Base-by-base conservation (phyloP, 2,888 invertebrate species). In the Leptopilina myrica region DNA sequence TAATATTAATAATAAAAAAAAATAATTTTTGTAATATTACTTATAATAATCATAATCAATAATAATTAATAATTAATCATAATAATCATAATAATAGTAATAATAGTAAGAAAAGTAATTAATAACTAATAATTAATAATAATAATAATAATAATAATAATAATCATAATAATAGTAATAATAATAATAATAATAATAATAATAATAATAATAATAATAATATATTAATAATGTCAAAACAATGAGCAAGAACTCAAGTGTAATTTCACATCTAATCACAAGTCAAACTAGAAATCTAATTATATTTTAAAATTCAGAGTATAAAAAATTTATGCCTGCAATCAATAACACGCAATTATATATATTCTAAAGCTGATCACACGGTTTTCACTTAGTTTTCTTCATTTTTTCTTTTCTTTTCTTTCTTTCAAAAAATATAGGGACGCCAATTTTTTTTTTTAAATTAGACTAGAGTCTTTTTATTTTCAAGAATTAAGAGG, bases 321-420 rank as follows among this genome's bases (percentile, higher is more conserved):
- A 73, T 73, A 73, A 73, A 69, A 69, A 69, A 69, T 46, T 20
- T 49, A 53, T 69, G 53, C 69, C 69, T 53, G 69, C 49, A 69
- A 73, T 73, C 56, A n/a, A 73, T 56, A 33, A 73, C 73, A 73
- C 26, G 53, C 67, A 73, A 64, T 65, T 64, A 65, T 33, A 65
- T 33, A 56, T 49, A 49, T 49, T 46, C 33, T 69, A 66, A 64
- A 33, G 43, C 65, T 76, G 12, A 40, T 62, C 65, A 53, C 56
- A 20, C 64, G 33, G 66, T 49, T 79, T n/a, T 73, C 73, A 15
- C 15, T 33, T n/a, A n/a, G n/a, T n/a, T n/a, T n/a, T 73, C 77
- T 26, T 78, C 20, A 15, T 46, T 26, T 46, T 53, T 67, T 76
- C 49, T 76, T 11, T 43, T 49, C 26, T 33, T 33, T 33, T 14